These are phyloP conservation scores for Frankliniella fusca DNA, from an alignment of 2,888 invertebrate genomes.

Conservation along the genomic window DNA sequence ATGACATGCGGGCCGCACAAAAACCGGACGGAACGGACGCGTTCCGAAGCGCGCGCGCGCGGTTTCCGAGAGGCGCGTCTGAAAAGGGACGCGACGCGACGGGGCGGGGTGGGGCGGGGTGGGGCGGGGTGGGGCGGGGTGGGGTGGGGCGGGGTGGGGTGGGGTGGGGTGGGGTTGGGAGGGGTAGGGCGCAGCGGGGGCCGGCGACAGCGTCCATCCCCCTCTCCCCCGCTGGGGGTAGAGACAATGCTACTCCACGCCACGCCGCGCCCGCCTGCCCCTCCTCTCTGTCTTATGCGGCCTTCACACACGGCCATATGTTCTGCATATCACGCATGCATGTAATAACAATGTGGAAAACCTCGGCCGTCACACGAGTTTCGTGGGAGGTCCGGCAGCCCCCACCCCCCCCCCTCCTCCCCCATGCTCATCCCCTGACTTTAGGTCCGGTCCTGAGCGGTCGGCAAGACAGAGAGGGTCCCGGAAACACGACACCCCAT, in stretches of 20 bases:
- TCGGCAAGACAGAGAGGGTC: background rate
- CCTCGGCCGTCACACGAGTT: background rate
- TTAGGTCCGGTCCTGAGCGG: background rate
- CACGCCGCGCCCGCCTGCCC: background rate
- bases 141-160: no score
- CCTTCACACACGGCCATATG: background rate
- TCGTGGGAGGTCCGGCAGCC: background rate
- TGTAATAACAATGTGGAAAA: slow-evolving; percentile 14
- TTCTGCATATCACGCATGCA: slow-evolving; percentile 14
- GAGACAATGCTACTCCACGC: background rate
- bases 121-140: no score
- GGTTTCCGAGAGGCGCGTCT: no score
- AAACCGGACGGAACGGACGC: no score
- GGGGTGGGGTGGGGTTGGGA: no score
- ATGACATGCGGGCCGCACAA: no score
- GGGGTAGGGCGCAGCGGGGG: no score
- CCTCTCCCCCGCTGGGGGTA: background rate
- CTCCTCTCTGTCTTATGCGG: background rate
- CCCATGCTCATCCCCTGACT: background rate
- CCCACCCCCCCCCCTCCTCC: background rate
- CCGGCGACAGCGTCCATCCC: background rate
- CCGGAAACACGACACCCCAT: background rate
- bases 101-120: no score
- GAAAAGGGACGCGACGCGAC: no score
- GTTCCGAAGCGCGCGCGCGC: no score